Base-by-base conservation (phyloP, 1,140 invertebrate genomes). In the Bombus picipes region DNA sequence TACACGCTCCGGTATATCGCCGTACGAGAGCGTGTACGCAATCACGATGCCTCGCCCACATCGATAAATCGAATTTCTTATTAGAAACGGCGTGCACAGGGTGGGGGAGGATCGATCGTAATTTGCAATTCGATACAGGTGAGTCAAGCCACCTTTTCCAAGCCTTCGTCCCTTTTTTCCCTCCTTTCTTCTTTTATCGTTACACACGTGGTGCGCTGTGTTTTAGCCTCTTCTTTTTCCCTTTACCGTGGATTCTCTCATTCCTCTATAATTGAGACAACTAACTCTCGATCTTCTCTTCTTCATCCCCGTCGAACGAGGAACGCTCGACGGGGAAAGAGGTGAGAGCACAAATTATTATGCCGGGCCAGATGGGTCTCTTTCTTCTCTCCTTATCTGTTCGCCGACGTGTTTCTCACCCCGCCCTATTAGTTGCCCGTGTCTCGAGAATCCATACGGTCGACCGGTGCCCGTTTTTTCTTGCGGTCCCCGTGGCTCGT, bases 381-480 rank as follows among this genome's bases (percentile, higher is more conserved):
- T 86, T 73, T 39, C 39, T 47, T 85, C 75, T 84, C 73, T 78
- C 65, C 92, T 93, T 94, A 94, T 94, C 94, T 94, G 72, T 70
- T 82, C 75, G 83, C 78, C 90, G 86, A 92, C 92, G 91, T 94
- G 93, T 94, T 94, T 93, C 90, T 93, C 91, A 90, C 80, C 84
- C 92, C 87, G 92, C 85, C 87, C 93, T 94, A 94, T 94, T 95
- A 94, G 92, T 94, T 93, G 86, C 28, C 88, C 89, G 91, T 90
- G 90, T 92, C 90, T 83, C 39, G 77, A 83, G 88, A 90, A 92
- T 91, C 87, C 89, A 87, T 87, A 91, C 76, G 53, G 66, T 65
- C 53, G 76, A 28, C 66, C 79, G 68, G 75, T 39, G 39, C 47
- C 43, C 39, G 74, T 72, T 83, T 65, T 78, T 79, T 84, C 66